phyloP scores from a whole-genome alignment of 2,888 invertebrate species.

The Lepidocyrtinus sp. region DNA sequence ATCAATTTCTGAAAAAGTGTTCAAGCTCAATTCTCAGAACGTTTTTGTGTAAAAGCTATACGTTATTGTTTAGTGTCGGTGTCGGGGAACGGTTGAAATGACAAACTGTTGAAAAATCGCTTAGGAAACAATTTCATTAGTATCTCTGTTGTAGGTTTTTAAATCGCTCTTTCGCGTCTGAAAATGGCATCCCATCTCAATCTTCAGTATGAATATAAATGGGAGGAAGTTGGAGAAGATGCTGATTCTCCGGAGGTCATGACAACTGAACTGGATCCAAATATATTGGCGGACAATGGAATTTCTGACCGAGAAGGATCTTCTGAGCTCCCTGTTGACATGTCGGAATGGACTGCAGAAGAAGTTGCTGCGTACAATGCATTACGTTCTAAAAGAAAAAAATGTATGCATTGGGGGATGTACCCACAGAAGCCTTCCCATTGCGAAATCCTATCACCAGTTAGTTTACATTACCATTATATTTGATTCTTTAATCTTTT shows the following conservation, averaged over 20 bases:
- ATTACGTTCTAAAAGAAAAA: constrained; percentile 49
- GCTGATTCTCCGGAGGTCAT: constrained; percentile 29
- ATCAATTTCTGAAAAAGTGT: too few species aligned
- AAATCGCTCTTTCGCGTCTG: not conserved
- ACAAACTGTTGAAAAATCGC: too few species aligned
- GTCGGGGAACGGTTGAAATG: too few species aligned
- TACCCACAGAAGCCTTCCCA: constrained; percentile 49
- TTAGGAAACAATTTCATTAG: too few species aligned
- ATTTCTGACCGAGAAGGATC: constrained; percentile 11
- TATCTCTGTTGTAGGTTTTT: not conserved
- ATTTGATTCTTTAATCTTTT: too few species aligned
- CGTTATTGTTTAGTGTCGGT: too few species aligned
- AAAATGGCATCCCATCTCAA: too few species aligned
- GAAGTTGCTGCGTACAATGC: constrained; percentile 50
- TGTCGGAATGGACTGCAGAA: constrained; percentile 48
- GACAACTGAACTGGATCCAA: constrained; percentile 42
- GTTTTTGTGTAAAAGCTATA: too few species aligned
- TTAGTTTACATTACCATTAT: constrained; percentile 34
- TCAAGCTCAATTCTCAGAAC: too few species aligned
- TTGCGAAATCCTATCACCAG: constrained; percentile 59
- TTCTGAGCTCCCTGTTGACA: constrained; percentile 38
- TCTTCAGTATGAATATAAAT: not conserved
- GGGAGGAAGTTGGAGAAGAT: not conserved
- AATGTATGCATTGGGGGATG: constrained; percentile 56
- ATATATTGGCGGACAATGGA: not conserved